Base-by-base conservation (phyloP, 2,888 invertebrate genomes). In the Apamea monoglypha region DNA sequence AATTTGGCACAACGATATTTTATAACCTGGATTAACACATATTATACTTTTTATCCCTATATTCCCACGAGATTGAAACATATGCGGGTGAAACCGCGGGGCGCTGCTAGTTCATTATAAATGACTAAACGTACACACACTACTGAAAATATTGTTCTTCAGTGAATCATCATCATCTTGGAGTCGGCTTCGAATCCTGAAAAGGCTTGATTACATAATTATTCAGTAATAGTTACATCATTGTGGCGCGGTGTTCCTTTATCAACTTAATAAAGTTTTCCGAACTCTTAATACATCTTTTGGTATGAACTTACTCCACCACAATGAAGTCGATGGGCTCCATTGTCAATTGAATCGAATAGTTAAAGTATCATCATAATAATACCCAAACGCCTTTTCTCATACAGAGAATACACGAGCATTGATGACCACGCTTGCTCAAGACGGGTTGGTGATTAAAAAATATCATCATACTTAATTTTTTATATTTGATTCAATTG, bases 401-500 rank as follows among this genome's bases (percentile, higher is more conserved):
- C 16, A 47, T 47, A 47, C 14, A 47, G 16, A 47, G 47, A 47
- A 47, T 16, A 47, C 16, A 47, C 5, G 47, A 47, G 47, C 16
- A 14, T 47, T 14, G 47, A 14, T 47, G 16, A 47, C 16, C 14
- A 47, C 12, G 44, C 47, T 14, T 16, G 47, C 47, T 47, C 16
- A 16, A 47, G 16, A 16, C 47, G 4, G 16, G 5, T 47, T 47
- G 16, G 16, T 16, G 16, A 47, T 47, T 47, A 47, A 16, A 47
- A 47, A 2, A 16, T 47, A 47, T 47, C 16, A 16, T 44, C 14
- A 44, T 21, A 36, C 4, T n/a, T 14, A 4, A 36, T 40, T 7
- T 47, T 47, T 16, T 47, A 0, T 16, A 47, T 59, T n/a, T n/a
- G 7, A 40, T 32, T 50, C 1, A 78, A 50, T 73, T 74, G 85